These are phyloP conservation scores for Araneus ventricosus DNA, from an alignment of 1,140 invertebrate genomes.

Conservation along the genomic window DNA sequence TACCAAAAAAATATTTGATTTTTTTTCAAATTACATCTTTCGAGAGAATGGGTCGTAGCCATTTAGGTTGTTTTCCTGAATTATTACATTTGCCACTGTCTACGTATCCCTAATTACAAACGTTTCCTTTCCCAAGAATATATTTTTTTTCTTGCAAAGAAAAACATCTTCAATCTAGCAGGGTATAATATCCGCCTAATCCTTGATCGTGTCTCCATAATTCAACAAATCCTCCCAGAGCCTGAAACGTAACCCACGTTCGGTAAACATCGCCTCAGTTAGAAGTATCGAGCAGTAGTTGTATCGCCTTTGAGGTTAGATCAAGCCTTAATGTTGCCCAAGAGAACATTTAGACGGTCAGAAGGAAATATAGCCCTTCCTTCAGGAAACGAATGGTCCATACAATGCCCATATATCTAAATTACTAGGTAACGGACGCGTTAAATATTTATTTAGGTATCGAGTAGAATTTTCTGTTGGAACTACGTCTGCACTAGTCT, in stretches of 20 bases:
- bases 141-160: neutral
- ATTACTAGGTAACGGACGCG: constrained; percentile 59
- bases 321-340: constrained; percentile 53
- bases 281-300: constrained; percentile 27
- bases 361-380: constrained; percentile 45
- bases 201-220: constrained; percentile 42
- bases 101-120: neutral
- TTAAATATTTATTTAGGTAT: constrained; percentile 60
- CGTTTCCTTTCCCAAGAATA: neutral
- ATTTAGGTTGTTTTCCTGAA: too few species aligned
- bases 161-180: neutral
- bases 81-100: neutral
- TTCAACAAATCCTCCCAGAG: constrained; percentile 49
- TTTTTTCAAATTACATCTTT: too few species aligned
- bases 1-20: too few species aligned
- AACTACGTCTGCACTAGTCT: neutral
- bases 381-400: constrained; percentile 52
- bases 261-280: constrained; percentile 28
- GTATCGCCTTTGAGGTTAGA: constrained; percentile 52
- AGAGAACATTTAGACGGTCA: constrained; percentile 60
- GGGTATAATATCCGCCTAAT: constrained; percentile 26
- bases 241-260: neutral
- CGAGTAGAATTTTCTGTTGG: constrained; percentile 42
- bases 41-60: too few species aligned
- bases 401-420: constrained; percentile 50